Percentiles rank a stretch among this genome's conserved stretches.
Evolutionary conservation across 1,140 invertebrate species (phyloP).

Genomic region (Tetraneura akinire): DNA sequence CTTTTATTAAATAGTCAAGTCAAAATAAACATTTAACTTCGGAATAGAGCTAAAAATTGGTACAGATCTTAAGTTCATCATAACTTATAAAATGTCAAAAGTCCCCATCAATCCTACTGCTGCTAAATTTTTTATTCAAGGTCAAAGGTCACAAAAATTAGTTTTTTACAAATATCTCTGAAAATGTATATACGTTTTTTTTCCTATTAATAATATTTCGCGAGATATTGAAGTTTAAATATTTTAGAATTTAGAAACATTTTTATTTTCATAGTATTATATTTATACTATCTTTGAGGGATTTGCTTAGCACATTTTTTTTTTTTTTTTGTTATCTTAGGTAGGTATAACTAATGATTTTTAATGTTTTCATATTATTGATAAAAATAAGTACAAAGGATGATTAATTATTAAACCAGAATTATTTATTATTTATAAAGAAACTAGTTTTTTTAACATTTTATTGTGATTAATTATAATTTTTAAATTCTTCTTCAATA

Average conservation of each 20-base stretch:
- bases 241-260: neutral
- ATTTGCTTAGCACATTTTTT: slow-evolving; percentile 26
- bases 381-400: neutral
- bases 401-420: neutral
- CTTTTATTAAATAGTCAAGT: neutral
- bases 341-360: neutral
- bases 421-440: neutral
- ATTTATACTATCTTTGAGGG: slow-evolving; percentile 9
- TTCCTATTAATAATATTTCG: no score
- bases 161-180: slow-evolving; percentile 15
- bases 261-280: neutral
- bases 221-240: no score
- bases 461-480: slow-evolving; percentile 3
- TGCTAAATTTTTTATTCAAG: no score
- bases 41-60: no score
- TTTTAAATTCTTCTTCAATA: neutral
- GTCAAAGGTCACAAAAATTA: no score
- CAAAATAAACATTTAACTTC: no score
- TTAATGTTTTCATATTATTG: neutral
- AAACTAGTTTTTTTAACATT: neutral
- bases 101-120: no score
- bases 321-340: neutral
- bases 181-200: neutral
- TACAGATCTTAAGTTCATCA: no score
- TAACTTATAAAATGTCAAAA: no score